Percentiles rank a stretch among this genome's conserved stretches.
phyloP scores from a whole-genome alignment of 2,888 invertebrate species.

The Heliothis peltigera region DNA sequence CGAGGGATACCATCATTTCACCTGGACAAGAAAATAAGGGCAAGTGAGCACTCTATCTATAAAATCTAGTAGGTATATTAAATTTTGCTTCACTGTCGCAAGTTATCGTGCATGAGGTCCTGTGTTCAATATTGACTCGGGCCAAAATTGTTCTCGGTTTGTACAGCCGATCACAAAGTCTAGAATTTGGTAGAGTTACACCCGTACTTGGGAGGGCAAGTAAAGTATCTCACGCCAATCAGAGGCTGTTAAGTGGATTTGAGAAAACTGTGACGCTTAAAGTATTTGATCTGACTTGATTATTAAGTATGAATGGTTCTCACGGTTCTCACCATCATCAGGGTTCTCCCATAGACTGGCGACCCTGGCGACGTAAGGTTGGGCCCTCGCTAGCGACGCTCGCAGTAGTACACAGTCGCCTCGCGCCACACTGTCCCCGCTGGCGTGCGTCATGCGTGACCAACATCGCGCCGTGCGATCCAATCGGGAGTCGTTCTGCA shows the following conservation, averaged over 20 bases:
- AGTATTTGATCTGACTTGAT: not conserved
- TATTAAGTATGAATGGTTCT: conserved; percentile 33
- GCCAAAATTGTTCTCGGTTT: too few relatives aligned
- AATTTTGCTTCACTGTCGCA: too few relatives aligned
- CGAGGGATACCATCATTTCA: conserved; percentile 98
- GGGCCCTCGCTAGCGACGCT: conserved; percentile 94
- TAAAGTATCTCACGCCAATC: too few relatives aligned
- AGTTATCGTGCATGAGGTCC: too few relatives aligned
- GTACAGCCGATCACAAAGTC: too few relatives aligned
- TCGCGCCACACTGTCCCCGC: conserved; percentile 96
- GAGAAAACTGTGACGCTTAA: not conserved
- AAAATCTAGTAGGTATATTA: too few relatives aligned
- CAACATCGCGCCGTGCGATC: conserved; percentile 95
- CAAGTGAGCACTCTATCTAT: not conserved
- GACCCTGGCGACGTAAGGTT: conserved; percentile 98
- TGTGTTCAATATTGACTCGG: too few relatives aligned
- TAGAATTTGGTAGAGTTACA: not conserved
- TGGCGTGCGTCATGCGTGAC: conserved; percentile 96
- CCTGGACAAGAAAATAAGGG: conserved; percentile 88
- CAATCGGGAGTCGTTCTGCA: conserved; percentile 81
- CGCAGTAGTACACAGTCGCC: conserved; percentile 97
- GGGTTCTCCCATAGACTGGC: conserved; percentile 98
- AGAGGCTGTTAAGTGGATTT: too few relatives aligned
- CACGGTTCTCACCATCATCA: conserved; percentile 93
- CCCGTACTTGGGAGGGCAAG: too few relatives aligned